Evolutionary conservation across 1,140 invertebrate species (phyloP).

Genomic region (Ips typographus): DNA sequence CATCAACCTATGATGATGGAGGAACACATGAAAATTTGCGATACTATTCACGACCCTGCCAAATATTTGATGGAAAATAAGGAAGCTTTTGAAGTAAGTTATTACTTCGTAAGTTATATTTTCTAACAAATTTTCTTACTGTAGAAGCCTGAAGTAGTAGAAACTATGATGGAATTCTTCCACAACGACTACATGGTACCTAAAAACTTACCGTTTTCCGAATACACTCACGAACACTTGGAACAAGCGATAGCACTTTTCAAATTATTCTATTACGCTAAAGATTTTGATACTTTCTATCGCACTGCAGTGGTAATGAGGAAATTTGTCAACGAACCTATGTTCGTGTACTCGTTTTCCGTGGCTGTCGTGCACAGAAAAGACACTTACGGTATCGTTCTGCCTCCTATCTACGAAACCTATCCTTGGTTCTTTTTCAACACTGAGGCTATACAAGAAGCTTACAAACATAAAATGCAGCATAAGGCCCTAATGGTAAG

Average conservation of each 20-base stretch:
- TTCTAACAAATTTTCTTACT: neutral
- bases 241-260: slow-evolving; percentile 61
- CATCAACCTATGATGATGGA: slow-evolving; percentile 57
- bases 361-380: slow-evolving; percentile 61
- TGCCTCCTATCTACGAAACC: slow-evolving; percentile 69
- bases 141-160: slow-evolving; percentile 58
- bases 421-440: slow-evolving; percentile 64
- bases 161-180: slow-evolving; percentile 49
- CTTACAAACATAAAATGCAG: slow-evolving; percentile 56
- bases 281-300: slow-evolving; percentile 66
- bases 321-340: slow-evolving; percentile 62
- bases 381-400: slow-evolving; percentile 60
- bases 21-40: slow-evolving; percentile 52
- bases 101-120: neutral
- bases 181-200: slow-evolving; percentile 51
- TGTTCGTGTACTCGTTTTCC: slow-evolving; percentile 57
- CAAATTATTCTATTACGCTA: slow-evolving; percentile 62
- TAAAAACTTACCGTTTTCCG: slow-evolving; percentile 52
- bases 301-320: slow-evolving; percentile 65
- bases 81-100: slow-evolving; percentile 21
- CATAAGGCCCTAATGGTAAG: slow-evolving; percentile 30
- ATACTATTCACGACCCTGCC: slow-evolving; percentile 13
- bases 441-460: slow-evolving; percentile 59
- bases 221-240: slow-evolving; percentile 56
- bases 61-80: slow-evolving; percentile 25